phyloP scores from a whole-genome alignment of 2,113 vertebrate species.

The Bufo gargarizans region DNA sequence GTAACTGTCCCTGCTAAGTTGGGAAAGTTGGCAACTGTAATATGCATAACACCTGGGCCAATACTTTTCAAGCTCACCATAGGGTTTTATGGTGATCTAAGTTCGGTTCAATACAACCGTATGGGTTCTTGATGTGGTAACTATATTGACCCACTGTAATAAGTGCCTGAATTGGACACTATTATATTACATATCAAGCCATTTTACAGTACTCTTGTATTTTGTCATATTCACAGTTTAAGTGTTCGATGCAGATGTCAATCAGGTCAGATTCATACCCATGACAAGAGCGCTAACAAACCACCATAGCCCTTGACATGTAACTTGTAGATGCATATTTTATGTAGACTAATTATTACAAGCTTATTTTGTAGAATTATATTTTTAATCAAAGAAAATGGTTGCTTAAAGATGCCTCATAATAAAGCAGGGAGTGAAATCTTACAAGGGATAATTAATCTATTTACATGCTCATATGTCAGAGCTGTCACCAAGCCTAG shows the following conservation, averaged over 20 bases:
- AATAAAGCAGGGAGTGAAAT: slow-evolving; percentile 31
- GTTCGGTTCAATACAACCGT: not conserved
- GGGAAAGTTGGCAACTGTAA: no score
- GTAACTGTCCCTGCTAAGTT: no score
- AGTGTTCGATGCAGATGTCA: not conserved
- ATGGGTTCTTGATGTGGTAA: not conserved
- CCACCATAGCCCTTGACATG: not conserved
- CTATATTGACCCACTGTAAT: no score
- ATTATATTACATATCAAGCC: no score
- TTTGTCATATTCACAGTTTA: no score
- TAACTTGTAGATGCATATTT: not conserved
- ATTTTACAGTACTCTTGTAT: no score
- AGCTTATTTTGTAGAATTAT: not conserved
- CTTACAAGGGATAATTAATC: slow-evolving; percentile 14
- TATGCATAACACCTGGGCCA: no score
- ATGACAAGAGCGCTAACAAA: not conserved
- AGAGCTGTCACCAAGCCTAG: not conserved
- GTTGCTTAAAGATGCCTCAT: not conserved
- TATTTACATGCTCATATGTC: slow-evolving; percentile 26
- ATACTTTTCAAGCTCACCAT: not conserved
- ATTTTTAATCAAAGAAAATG: not conserved
- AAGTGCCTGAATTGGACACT: no score
- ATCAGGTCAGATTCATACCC: not conserved
- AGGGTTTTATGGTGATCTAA: not conserved
- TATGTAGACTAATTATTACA: not conserved